These are phyloP conservation scores for Pasiphila rectangulata DNA, from an alignment of 2,888 invertebrate species.

Conservation along the genomic window DNA sequence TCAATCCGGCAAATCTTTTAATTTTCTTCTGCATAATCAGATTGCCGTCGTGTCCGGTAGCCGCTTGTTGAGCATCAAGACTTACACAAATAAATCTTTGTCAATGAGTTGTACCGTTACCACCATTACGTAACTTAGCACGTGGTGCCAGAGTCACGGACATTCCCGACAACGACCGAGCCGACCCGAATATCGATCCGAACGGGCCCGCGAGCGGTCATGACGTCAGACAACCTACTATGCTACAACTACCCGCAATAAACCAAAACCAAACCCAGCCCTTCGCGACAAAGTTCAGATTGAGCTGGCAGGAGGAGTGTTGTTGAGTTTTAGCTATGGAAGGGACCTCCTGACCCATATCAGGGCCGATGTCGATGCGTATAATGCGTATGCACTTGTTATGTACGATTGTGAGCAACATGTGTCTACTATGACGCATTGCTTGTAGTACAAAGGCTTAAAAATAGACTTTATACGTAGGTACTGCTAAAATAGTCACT, in stretches of 20 bases:
- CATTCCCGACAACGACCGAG: conserved; percentile 51
- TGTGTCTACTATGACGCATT: conserved; percentile 24
- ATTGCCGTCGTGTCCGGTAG: conserved; percentile 15
- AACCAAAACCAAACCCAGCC: conserved; percentile 27
- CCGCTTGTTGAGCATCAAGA: conserved; percentile 47
- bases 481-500: no score
- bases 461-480: no score
- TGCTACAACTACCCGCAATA: conserved; percentile 9
- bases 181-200: conserved; percentile 31
- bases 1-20: conserved; percentile 21
- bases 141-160: conserved; percentile 52
- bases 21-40: conserved; percentile 26
- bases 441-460: no score
- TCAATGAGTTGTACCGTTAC: conserved; percentile 69
- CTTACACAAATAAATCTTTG: conserved; percentile 66
- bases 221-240: conserved; percentile 62
- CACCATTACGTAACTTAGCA: conserved; percentile 70
- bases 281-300: conserved; percentile 7
- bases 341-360: conserved; percentile 72
- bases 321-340: conserved; percentile 26
- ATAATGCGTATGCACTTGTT: conserved; percentile 65
- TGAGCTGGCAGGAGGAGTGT: background rate
- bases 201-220: conserved; percentile 50
- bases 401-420: conserved; percentile 40
- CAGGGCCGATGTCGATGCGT: conserved; percentile 54